Base-by-base conservation (phyloP, 2,888 invertebrate genomes). In the Panorpa germanica region DNA sequence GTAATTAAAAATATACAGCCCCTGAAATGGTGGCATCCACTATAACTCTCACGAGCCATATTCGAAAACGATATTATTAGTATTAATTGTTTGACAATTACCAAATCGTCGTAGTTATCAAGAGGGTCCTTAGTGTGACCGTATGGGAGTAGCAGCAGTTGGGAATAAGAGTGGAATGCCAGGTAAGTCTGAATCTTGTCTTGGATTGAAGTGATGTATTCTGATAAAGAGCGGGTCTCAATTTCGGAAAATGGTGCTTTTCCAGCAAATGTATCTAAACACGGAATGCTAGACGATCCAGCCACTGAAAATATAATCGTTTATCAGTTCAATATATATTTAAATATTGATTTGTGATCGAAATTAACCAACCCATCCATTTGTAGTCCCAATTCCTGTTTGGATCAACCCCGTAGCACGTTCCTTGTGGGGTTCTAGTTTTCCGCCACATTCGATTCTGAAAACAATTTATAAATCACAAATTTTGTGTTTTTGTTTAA, bases 381-480 rank as follows among this genome's bases (percentile, higher is more conserved):
- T 65, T 59, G 28, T 63, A 63, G 36, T 59, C 68, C 66, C 69
- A 73, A 45, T 73, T 73, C 35, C 65, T 61, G 34, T 69, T 63
- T 4, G 70, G 55, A 51, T 74, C 73, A 15, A 64, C 66, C 9
- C 74, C 73, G 23, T 51, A 49, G 28, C 61, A 59, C 3, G 36
- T 32, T 4, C 42, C 35, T 1, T 51, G 47, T 2, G 54, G 59
- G 28, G 54, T 52, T 27, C 73, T 55, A 4, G 71, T 74, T 42
- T 75, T 74, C 12, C 65, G 48, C 75, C 75, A 75, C 32, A 69
- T 38, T 24, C 74, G 61, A 24, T 64, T 53, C 61, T 61, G 33
- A 15, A 47, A 46, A 17, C 29, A 15, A 20, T 20, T 9, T n/a
- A 20, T 20, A 9, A 8, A 20, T 20, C n/a, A 20, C n/a, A 9